Conservation (phyloP, 1,140 invertebrate species). For the Antheraea pernyi region DNA sequence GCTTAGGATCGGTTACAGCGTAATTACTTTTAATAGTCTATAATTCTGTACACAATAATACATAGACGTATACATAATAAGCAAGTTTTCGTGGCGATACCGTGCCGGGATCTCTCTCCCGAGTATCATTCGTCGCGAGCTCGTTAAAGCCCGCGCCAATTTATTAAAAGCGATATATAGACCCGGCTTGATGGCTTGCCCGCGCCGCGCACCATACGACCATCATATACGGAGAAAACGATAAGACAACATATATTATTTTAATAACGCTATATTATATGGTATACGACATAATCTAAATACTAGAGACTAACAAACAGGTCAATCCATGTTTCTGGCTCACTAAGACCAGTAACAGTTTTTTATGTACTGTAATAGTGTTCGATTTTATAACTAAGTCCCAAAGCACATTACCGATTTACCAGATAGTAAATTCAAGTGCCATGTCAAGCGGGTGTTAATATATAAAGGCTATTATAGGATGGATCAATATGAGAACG, state of each 20-base stretch:
- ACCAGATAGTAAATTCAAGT: too few species aligned
- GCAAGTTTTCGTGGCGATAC: slow-evolving; percentile 1
- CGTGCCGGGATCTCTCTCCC: slow-evolving; percentile 27
- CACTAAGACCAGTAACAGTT: too few species aligned
- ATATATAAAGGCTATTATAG: too few species aligned
- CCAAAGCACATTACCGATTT: too few species aligned
- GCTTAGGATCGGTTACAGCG: background rate
- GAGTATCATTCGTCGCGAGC: slow-evolving; percentile 36
- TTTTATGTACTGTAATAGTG: too few species aligned
- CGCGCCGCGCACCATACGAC: background rate
- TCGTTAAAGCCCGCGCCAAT: slow-evolving; percentile 39
- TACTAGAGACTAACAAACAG: too few species aligned
- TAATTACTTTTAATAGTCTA: background rate
- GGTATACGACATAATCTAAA: too few species aligned
- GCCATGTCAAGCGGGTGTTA: too few species aligned
- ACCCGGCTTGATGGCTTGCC: slow-evolving; percentile 7
- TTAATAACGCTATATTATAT: background rate
- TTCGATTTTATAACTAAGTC: too few species aligned
- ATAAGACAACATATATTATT: background rate
- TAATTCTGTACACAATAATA: background rate
- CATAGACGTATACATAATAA: background rate
- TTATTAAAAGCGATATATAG: slow-evolving; percentile 40
- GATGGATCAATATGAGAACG: too few species aligned
- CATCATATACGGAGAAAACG: background rate
- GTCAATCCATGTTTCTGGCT: too few species aligned